phyloP scores from a whole-genome alignment of 2,888 invertebrate species.

The Tolmerus cingulatus region DNA sequence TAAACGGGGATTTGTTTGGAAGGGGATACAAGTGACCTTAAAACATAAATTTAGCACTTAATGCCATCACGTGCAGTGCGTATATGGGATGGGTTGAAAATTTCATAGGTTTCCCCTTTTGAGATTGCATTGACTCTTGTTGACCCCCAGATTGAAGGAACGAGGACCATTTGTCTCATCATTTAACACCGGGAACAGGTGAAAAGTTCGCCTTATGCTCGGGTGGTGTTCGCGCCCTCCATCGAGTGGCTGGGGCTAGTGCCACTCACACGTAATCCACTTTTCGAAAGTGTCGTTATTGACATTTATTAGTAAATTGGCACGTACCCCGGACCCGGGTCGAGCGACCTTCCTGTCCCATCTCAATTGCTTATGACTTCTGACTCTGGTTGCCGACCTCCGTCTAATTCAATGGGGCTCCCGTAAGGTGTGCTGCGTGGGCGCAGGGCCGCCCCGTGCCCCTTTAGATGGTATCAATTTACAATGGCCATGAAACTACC shows the following conservation, averaged over 20 bases:
- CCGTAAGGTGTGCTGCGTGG: not conserved
- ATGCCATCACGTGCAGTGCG: not conserved
- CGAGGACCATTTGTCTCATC: not conserved
- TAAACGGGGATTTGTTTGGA: not conserved
- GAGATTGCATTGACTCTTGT: not conserved
- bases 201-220: not conserved
- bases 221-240: not conserved
- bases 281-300: not conserved
- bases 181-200: not conserved
- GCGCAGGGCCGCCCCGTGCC: not conserved
- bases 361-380: not conserved
- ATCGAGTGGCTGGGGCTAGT: not conserved
- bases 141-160: not conserved
- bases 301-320: conserved; percentile 31
- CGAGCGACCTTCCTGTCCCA: not conserved
- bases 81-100: not conserved
- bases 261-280: not conserved
- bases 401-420: conserved; percentile 4
- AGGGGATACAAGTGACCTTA: not conserved
- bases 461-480: conserved; percentile 28
- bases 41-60: not conserved
- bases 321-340: not conserved
- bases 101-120: not conserved
- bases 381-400: conserved; percentile 7
- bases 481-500: conserved; percentile 11